These are phyloP conservation scores for Notiomystis cincta DNA, from an alignment of 2,113 vertebrate genomes.

Conservation along the genomic window DNA sequence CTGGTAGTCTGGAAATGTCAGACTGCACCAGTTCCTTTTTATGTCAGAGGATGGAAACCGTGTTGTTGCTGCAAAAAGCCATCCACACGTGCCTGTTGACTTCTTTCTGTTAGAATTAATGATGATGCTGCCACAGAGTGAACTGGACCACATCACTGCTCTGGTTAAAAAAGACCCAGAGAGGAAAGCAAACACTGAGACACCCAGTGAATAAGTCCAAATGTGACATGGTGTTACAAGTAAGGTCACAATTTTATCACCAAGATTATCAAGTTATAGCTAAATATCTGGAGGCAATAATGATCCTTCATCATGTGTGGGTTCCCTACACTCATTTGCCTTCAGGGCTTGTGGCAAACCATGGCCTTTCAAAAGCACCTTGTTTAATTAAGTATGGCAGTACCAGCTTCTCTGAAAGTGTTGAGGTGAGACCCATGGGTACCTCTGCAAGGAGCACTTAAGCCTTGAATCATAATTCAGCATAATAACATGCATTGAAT, in stretches of 20 bases:
- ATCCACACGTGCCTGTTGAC: not conserved
- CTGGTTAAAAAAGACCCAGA: not conserved
- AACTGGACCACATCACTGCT: not conserved
- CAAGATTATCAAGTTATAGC: not conserved
- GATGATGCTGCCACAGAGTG: not conserved
- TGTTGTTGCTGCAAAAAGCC: not conserved
- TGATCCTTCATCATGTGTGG: not conserved
- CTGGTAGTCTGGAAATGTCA: not conserved
- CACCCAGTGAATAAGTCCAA: not conserved
- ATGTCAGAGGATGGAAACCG: not conserved
- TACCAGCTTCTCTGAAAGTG: not conserved
- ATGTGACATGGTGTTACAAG: not conserved
- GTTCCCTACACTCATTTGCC: not conserved
- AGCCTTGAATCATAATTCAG: not conserved
- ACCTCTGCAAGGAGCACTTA: not conserved
- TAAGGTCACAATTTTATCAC: not conserved
- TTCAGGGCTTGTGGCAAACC: not conserved
- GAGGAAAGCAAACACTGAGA: not conserved
- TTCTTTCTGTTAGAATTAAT: not conserved
- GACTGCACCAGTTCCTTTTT: not conserved
- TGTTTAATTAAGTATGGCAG: slow-evolving; percentile 8
- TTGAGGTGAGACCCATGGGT: not conserved
- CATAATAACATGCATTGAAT: not conserved
- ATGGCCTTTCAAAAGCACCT: not conserved
- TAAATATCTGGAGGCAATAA: not conserved